Percentiles rank a stretch among this genome's conserved stretches.
Evolutionary conservation across 2,888 invertebrate species (phyloP).

Genomic region (Hirtodrosophila cameraria): DNA sequence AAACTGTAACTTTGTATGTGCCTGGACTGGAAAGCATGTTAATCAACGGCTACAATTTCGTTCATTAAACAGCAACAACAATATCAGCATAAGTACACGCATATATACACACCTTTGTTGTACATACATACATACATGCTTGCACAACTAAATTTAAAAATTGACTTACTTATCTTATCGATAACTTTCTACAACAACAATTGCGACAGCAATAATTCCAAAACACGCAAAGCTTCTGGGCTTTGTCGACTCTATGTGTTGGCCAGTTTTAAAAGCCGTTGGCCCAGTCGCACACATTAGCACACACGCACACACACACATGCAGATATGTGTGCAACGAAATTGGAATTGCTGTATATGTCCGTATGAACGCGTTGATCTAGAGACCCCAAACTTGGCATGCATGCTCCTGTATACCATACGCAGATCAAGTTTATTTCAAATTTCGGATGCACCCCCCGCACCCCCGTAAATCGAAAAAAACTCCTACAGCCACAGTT

Average conservation of each 20-base stretch:
- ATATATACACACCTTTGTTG: no score
- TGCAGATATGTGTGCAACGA: conserved; percentile 21
- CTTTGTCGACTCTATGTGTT: conserved; percentile 22
- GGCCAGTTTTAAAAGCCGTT: conserved; percentile 47
- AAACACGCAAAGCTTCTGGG: conserved; percentile 30
- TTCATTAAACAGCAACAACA: conserved; percentile 5
- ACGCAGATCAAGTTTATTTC: no score
- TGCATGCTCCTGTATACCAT: no score
- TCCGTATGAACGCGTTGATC: no score
- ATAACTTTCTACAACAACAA: conserved; percentile 20
- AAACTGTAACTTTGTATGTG: no score
- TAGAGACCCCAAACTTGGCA: no score
- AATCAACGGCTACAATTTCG: conserved; percentile 18
- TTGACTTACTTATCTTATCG: conserved; percentile 27
- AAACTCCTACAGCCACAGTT: no score
- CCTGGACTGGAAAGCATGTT: conserved; percentile 15
- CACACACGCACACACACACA: not conserved
- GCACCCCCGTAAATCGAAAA: no score
- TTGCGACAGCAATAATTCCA: conserved; percentile 19
- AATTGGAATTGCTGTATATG: conserved; percentile 28
- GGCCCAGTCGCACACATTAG: conserved; percentile 5
- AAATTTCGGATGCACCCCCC: no score
- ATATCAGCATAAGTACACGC: no score
- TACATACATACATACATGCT: no score
- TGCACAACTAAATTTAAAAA: not conserved